Conservation (phyloP, 1,140 invertebrate species). For the Thalassaphorura encarpata region DNA sequence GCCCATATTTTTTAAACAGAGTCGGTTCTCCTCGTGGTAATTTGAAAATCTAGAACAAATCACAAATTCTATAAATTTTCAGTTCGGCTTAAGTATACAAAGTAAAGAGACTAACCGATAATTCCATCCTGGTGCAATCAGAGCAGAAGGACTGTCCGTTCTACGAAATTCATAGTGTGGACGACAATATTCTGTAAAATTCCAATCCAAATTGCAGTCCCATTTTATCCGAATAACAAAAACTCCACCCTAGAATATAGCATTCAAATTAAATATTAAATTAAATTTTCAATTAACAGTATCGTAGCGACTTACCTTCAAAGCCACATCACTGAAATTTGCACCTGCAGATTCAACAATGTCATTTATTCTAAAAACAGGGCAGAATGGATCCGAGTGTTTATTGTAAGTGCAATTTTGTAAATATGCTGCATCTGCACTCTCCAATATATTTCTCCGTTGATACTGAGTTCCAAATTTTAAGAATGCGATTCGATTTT, state of each 20-base stretch:
- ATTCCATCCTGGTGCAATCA: conserved; percentile 41
- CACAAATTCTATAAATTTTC: conserved; percentile 1
- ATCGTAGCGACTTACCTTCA: too few species aligned
- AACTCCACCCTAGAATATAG: conserved; percentile 41
- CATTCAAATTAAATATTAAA: neutral
- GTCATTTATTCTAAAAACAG: conserved; percentile 42
- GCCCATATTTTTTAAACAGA: conserved; percentile 45
- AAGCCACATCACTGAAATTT: conserved; percentile 37
- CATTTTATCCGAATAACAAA: conserved; percentile 44
- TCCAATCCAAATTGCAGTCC: conserved; percentile 46
- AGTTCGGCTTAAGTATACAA: too few species aligned
- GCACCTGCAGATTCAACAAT: conserved; percentile 39
- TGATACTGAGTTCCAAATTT: conserved; percentile 28
- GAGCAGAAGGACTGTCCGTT: conserved; percentile 36
- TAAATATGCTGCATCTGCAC: conserved; percentile 37
- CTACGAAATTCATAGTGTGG: conserved; percentile 44
- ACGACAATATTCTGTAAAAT: conserved; percentile 39
- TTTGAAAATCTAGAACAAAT: conserved; percentile 38
- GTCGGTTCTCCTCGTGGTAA: conserved; percentile 37
- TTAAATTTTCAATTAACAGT: too few species aligned
- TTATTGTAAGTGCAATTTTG: conserved; percentile 39
- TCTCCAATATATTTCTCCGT: conserved; percentile 42
- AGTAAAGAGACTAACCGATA: conserved; percentile 46
- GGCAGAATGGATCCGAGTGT: conserved; percentile 39
- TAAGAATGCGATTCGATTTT: conserved; percentile 47